Base-by-base conservation (phyloP, 2,113 vertebrate species). In the Sapajus apella region DNA sequence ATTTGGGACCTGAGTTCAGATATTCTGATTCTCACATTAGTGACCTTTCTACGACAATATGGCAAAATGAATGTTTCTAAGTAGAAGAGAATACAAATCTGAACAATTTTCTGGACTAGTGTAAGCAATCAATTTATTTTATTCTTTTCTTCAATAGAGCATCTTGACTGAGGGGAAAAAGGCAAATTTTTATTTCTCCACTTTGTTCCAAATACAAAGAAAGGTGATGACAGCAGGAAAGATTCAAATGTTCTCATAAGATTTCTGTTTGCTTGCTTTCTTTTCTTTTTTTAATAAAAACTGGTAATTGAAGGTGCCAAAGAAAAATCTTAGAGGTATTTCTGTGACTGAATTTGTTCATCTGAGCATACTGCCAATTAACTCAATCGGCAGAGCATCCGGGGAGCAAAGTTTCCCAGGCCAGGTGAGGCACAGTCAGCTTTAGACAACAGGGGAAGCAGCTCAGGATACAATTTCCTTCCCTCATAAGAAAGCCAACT, bases 221-320 rank as follows among this genome's bases (percentile, higher is more conserved):
- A 95, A 91, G 50, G 32, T 47, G 8, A 8, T 85, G 30, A 30
- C 13, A 87, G 40, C 55, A 66, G 23, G 35, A 58, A 92, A 81
- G 58, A 77, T 91, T 37, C 82, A 56, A 85, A 80, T 52, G 17
- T 87, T 90, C 45, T 85, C n/a, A 1, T 76, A 66, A 90, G 66
- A 90, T 90, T 88, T 87, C 21, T 77, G 35, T 97, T 90, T 87
- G 43, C 27, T 92, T 92, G 10, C 90, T 92, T 97, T 56, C 61
- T 76, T 37, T 82, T 45, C 30, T 52, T 30, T 64, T 92, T 76
- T 45, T 8, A 23, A 90, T 77, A 90, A 91, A 90, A 18, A 75
- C n/a, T 68, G 23, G 27, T 86, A 90, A 75, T 37, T 64, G 35
- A 43, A 86, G 8, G 45, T 73, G 32, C 66, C 88, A 86, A 80